These are phyloP conservation scores for Zosterops pallidus DNA, from an alignment of 2,113 vertebrate genomes.

Conservation along the genomic window DNA sequence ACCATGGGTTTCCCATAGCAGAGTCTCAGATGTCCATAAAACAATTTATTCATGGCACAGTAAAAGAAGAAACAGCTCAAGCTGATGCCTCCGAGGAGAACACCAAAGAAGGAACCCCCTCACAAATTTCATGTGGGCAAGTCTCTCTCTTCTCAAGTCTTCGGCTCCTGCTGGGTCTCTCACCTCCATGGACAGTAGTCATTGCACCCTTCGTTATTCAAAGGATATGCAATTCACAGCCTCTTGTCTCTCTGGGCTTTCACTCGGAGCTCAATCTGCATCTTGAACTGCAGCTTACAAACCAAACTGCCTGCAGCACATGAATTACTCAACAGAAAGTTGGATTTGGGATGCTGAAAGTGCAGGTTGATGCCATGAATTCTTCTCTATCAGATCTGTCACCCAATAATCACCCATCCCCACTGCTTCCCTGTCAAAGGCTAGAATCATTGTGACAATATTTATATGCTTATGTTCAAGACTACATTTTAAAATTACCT, in stretches of 20 bases:
- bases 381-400: background rate
- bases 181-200: too few species aligned
- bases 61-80: fast-evolving
- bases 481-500: background rate
- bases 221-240: fast-evolving
- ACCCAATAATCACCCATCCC: background rate
- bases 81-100: fast-evolving
- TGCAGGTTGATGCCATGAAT: background rate
- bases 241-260: background rate
- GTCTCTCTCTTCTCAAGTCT: background rate
- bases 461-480: background rate
- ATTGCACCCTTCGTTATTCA: background rate
- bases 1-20: background rate
- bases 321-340: background rate
- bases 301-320: fast-evolving
- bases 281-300: background rate
- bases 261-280: background rate
- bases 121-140: background rate
- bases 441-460: background rate
- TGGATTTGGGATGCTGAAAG: background rate
- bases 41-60: background rate
- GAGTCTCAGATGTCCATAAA: background rate
- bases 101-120: background rate
- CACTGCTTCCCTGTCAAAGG: background rate
- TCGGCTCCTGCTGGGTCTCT: background rate